phyloP scores from a whole-genome alignment of 2,888 invertebrate species.

The Scaptomyza reducta region DNA sequence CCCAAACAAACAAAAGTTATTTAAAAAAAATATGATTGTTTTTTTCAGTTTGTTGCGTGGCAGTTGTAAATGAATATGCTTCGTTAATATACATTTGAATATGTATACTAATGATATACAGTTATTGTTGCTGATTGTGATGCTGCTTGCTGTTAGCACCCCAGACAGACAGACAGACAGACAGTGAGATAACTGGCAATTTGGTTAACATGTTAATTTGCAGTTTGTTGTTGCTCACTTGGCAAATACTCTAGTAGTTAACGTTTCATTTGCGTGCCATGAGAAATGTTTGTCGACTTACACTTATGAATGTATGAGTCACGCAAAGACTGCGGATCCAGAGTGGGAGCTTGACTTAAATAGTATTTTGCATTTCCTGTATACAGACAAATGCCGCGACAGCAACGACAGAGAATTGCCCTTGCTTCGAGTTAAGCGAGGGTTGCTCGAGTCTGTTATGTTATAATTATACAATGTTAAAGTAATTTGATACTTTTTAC shows the following conservation, averaged over 20 bases:
- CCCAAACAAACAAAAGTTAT: constrained; percentile 28
- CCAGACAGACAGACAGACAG: constrained; percentile 13
- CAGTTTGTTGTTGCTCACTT: constrained; percentile 56
- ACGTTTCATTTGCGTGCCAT: constrained; percentile 51
- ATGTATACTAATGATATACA: constrained; percentile 28
- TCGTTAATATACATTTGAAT: constrained; percentile 2
- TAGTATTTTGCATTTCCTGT: constrained; percentile 73
- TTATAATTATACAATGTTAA: not conserved
- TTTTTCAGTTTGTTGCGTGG: constrained; percentile 23
- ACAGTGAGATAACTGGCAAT: constrained; percentile 61
- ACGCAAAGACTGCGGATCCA: constrained; percentile 35
- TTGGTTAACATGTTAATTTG: constrained; percentile 79
- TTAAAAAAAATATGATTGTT: constrained; percentile 17
- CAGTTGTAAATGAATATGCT: not conserved
- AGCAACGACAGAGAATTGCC: constrained; percentile 13
- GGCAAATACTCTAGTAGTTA: constrained; percentile 51
- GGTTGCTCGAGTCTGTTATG: constrained; percentile 12
- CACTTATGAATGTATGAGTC: constrained; percentile 60
- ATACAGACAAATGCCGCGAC: constrained; percentile 55
- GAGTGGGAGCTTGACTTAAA: constrained; percentile 49
- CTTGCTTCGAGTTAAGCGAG: constrained; percentile 21
- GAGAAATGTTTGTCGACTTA: constrained; percentile 41
- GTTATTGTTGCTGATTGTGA: constrained; percentile 22
- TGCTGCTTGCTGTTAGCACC: constrained; percentile 46
- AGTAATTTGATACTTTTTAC: not conserved